Evolutionary conservation across 2,888 invertebrate genomes (phyloP), one percentile per base, ranked within the genome.

Genomic region (Eurois occulta): DNA sequence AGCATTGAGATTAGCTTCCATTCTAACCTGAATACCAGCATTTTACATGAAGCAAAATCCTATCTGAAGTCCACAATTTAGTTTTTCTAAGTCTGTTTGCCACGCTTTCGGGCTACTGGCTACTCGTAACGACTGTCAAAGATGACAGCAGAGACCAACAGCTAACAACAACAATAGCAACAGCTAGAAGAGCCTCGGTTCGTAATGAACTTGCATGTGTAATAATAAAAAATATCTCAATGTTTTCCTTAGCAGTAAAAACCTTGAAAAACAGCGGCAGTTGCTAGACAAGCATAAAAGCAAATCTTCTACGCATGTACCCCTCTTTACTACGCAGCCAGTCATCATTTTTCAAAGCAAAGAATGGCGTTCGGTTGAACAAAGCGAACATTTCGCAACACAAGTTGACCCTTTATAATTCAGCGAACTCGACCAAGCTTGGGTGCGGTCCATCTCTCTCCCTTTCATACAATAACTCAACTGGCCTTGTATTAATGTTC

Each of bases 371-470:
- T 32, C 21, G 46, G 28, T 46, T 69, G 80, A 84, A 83, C 71
- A 84, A 75, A 81, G 71, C 58, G 38, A 66, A 55, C 72, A 80
- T 81, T 81, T 65, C 62, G 71, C 72, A 46, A 67, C 72, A 68
- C 55, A 68, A 80, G 35, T 62, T 67, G 60, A 46, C 67, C 64
- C 35, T 80, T 48, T 65, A 69, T 80, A 82, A 80, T 80, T 80
- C 83, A 80, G 32, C 16, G 67, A 65, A 64, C 68, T 24, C 13
- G 38, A 32, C 75, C 55, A 48, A 77, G 67, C 38, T 35, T 16
- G 73, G 68, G 62, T 48, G 66, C 68, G 75, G 75, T 85, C 69
- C 64, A 81, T 85, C 64, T 67, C 52, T 65, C 75, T 77, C 67
- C 64, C 38, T 46, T 74, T 75, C 43, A 72, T 66, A 62, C 28